phyloP scores from a whole-genome alignment of 2,888 invertebrate species.

The Deroplatys truncata region DNA sequence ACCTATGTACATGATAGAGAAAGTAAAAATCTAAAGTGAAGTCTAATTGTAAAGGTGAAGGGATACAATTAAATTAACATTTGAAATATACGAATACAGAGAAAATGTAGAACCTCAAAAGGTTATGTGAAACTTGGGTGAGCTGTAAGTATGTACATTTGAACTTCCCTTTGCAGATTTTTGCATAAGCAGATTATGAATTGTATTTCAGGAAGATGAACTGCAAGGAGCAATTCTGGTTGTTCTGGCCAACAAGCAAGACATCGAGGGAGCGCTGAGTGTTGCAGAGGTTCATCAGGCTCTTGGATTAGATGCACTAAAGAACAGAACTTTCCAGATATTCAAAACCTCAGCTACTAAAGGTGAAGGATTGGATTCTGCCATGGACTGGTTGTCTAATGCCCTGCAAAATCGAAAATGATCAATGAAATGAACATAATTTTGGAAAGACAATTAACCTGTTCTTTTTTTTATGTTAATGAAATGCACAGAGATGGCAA shows the following conservation, averaged over 20 bases:
- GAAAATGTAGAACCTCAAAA: too few relatives aligned
- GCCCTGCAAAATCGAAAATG: conserved; percentile 78
- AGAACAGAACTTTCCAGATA: conserved; percentile 97
- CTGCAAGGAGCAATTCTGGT: conserved; percentile 92
- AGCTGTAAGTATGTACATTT: too few relatives aligned
- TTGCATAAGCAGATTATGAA: background rate
- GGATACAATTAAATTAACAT: too few relatives aligned
- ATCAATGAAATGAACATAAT: background rate
- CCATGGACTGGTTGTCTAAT: conserved; percentile 98
- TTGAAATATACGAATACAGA: too few relatives aligned
- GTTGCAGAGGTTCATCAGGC: conserved; percentile 97
- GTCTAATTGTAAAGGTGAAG: too few relatives aligned
- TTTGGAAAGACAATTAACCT: background rate
- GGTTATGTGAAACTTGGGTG: too few relatives aligned
- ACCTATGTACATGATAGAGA: too few relatives aligned
- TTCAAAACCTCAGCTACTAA: conserved; percentile 98
- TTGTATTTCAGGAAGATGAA: conserved; percentile 81
- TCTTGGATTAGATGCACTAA: conserved; percentile 87
- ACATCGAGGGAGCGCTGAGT: conserved; percentile 95
- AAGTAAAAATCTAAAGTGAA: too few relatives aligned
- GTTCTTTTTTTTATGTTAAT: background rate
- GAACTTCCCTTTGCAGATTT: too few relatives aligned
- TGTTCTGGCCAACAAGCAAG: conserved; percentile 98
- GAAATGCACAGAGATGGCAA: background rate
- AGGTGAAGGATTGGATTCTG: conserved; percentile 96